Percentiles rank a stretch among this genome's conserved stretches.
Conservation (phyloP, 2,888 invertebrate species). For the Hirtodrosophila cameraria region DNA sequence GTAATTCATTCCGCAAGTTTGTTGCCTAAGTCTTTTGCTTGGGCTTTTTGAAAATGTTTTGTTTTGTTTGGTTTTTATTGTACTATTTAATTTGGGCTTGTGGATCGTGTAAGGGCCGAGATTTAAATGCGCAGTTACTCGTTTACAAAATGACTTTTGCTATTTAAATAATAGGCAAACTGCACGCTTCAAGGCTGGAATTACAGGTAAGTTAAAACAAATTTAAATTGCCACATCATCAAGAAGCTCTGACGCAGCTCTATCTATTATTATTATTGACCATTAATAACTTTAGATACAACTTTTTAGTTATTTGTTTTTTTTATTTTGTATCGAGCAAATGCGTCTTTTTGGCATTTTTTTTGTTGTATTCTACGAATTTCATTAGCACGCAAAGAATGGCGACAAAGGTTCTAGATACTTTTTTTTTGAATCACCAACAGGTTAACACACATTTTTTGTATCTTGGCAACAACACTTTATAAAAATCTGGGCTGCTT, state of each 20-base stretch:
- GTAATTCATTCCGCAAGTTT: constrained; percentile 59
- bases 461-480: constrained; percentile 46
- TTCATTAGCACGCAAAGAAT: constrained; percentile 18
- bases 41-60: background rate
- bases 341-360: constrained; percentile 20
- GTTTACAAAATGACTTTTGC: constrained; percentile 53
- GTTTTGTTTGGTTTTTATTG: background rate
- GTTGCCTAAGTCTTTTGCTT: constrained; percentile 50
- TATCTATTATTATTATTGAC: constrained; percentile 6
- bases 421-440: constrained; percentile 57
- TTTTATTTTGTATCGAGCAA: constrained; percentile 26
- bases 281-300: constrained; percentile 19
- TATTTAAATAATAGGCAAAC: constrained; percentile 63
- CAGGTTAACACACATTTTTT: constrained; percentile 49
- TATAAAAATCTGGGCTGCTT: constrained; percentile 14
- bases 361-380: constrained; percentile 26
- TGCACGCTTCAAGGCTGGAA: constrained; percentile 46
- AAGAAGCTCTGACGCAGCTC: background rate
- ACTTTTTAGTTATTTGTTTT: constrained; percentile 18
- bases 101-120: constrained; percentile 55
- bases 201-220: constrained; percentile 24
- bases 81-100: constrained; percentile 21
- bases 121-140: constrained; percentile 61
- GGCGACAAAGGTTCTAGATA: constrained; percentile 37
- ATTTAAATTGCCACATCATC: constrained; percentile 43